Evolutionary conservation across 1,140 invertebrate genomes (phyloP).

Genomic region (Pogonus chalceus): DNA sequence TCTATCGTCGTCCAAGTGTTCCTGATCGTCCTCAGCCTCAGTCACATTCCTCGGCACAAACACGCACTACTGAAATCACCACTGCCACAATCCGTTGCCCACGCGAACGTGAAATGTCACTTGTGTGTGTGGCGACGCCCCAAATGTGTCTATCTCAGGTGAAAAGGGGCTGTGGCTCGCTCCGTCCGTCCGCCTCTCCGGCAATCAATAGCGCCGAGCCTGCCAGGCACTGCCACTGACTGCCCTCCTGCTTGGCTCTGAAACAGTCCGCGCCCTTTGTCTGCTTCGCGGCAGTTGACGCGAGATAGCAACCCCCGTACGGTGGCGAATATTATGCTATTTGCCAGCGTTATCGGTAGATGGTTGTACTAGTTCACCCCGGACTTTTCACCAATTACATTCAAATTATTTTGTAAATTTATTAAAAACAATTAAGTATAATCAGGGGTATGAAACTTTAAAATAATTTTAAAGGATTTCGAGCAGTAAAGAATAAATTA

Average conservation of each 20-base stretch:
- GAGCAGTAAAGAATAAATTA: too few relatives aligned
- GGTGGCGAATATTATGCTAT: too few relatives aligned
- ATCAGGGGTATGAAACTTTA: too few relatives aligned
- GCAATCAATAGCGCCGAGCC: conserved; percentile 21
- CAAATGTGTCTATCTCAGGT: conserved; percentile 24
- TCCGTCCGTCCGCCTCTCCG: conserved; percentile 11
- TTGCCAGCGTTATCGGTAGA: too few relatives aligned
- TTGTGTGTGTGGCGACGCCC: conserved; percentile 26
- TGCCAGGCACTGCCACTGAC: conserved; percentile 2
- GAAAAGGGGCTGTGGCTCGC: conserved; percentile 26
- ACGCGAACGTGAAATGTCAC: conserved; percentile 11
- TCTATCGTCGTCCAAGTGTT: neutral
- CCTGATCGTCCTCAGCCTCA: neutral
- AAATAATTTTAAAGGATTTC: too few relatives aligned
- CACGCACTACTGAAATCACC: conserved; percentile 9
- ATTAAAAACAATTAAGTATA: too few relatives aligned
- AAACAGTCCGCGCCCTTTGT: conserved; percentile 5
- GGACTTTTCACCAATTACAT: neutral
- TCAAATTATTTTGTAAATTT: too few relatives aligned
- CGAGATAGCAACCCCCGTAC: conserved; percentile 1
- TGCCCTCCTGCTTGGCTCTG: neutral
- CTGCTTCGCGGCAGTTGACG: neutral
- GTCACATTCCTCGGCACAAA: conserved; percentile 2
- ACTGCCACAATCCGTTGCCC: conserved; percentile 11
- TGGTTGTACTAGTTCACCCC: neutral